Conservation (phyloP, 2,797 vertebrate species). For the Cirrhinus mrigala region DNA sequence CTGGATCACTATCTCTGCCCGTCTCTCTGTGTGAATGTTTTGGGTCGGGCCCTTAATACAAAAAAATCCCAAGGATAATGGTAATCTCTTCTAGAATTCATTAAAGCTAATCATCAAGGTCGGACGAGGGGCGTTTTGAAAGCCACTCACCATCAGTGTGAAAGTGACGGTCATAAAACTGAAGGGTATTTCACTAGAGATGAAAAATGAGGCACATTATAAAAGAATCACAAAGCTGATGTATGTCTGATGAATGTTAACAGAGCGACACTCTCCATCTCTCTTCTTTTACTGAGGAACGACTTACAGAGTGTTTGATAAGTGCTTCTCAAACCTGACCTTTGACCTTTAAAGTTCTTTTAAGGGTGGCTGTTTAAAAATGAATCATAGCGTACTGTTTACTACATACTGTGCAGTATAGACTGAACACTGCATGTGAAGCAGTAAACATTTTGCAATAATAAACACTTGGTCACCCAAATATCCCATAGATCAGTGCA, state of each 20-base stretch:
- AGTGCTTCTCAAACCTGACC: conserved; percentile 9
- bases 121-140: conserved; percentile 34
- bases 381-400: neutral
- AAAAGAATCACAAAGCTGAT: conserved; percentile 43
- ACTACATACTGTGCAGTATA: neutral
- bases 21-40: conserved; percentile 6
- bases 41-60: neutral
- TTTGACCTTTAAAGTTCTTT: neutral
- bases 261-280: neutral
- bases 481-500: neutral
- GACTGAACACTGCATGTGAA: neutral
- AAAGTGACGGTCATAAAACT: conserved; percentile 35
- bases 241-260: conserved; percentile 41
- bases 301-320: neutral
- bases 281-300: neutral
- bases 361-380: neutral
- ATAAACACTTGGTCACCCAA: neutral
- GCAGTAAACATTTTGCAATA: neutral
- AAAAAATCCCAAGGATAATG: conserved; percentile 46
- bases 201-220: conserved; percentile 39
- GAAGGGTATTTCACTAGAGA: conserved; percentile 22
- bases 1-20: conserved; percentile 17
- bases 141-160: conserved; percentile 8
- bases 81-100: conserved; percentile 41
- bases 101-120: conserved; percentile 51